Base-by-base conservation (phyloP, 1,140 invertebrate genomes). In the Ips nitidus region DNA sequence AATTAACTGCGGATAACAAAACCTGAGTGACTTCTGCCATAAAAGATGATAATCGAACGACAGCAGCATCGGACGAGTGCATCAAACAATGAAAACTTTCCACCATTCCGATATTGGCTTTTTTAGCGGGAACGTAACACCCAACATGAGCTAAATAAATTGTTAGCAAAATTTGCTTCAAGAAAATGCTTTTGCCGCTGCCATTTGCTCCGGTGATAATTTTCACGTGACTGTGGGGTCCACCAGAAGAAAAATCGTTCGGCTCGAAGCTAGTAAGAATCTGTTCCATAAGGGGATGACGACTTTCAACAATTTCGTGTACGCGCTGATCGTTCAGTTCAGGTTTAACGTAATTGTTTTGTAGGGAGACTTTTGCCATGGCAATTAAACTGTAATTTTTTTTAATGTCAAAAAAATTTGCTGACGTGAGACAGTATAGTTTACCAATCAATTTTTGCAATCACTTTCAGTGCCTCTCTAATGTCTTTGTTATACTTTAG, bases 111-210 rank as follows among this genome's bases (percentile, higher is more conserved):
- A 95, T 86, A 1, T 81, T 83, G 0, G 91, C 93, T 3, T 77
- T 79, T 72, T 88, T 85, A 1, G 94, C 95, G 1, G 95, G 94
- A 3, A 98, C 90, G 81, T 90, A 97, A 75, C 90, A 90, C 39
- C 95, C 95, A 71, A 95, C 87, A 77, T 97, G 94, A 3, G 93
- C 91, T 84, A 98, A 84, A 79, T 91, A 95, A 4, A 89, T 83
- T 52, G 94, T 87, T 2, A 94, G 75, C 1, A 88, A 90, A 5
- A 89, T 83, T 81, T 94, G 91, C 82, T 94, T 96, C 72, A 97
- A 83, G 78, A 94, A 98, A 39, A 96, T 87, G 74, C 91, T 96
- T 82, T 98, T 98, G 1, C 95, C 95, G 78, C 92, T 93, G 4
- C 92, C 88, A 81, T 98, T 98, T 1, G 94, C 92, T 1, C 94